phyloP scores from a whole-genome alignment of 2,113 vertebrate species.

The Crotalus horridus region DNA sequence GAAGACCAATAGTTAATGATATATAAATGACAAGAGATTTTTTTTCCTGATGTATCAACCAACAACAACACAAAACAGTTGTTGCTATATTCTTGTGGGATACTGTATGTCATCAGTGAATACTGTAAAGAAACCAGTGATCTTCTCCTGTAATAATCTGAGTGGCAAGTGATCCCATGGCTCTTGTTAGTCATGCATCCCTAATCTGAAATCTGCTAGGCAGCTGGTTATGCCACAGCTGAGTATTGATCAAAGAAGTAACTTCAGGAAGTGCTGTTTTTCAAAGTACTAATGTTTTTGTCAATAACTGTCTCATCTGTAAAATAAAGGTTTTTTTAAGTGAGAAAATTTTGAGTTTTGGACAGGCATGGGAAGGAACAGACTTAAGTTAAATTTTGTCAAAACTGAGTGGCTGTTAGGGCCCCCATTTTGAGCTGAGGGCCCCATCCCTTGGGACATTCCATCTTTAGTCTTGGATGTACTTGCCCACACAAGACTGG shows the following conservation, averaged over 20 bases:
- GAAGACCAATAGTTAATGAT: neutral
- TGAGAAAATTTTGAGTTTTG: neutral
- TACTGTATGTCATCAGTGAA: conserved; percentile 59
- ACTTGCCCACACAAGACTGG: neutral
- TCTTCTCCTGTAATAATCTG: conserved; percentile 63
- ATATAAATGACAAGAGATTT: neutral
- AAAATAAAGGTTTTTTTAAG: rapidly evolving
- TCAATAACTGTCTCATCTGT: conserved; percentile 44
- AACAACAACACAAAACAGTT: neutral
- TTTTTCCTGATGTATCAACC: neutral
- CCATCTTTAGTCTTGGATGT: neutral
- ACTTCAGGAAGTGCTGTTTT: conserved; percentile 45
- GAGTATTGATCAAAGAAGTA: conserved; percentile 56
- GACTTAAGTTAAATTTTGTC: neutral
- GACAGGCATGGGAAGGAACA: neutral
- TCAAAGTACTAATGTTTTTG: conserved; percentile 60
- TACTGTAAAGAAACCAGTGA: conserved; percentile 55
- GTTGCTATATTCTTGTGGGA: conserved; percentile 31
- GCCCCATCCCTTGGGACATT: neutral
- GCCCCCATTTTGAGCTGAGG: neutral
- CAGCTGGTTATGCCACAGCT: conserved; percentile 42
- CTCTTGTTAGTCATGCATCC: conserved; percentile 58
- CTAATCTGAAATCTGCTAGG: conserved; percentile 43
- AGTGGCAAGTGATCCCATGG: conserved; percentile 55
- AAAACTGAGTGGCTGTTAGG: neutral